Evolutionary conservation across 2,888 invertebrate genomes (phyloP), one percentile per base, ranked within the genome.

Genomic region (Xiphydria camelus): DNA sequence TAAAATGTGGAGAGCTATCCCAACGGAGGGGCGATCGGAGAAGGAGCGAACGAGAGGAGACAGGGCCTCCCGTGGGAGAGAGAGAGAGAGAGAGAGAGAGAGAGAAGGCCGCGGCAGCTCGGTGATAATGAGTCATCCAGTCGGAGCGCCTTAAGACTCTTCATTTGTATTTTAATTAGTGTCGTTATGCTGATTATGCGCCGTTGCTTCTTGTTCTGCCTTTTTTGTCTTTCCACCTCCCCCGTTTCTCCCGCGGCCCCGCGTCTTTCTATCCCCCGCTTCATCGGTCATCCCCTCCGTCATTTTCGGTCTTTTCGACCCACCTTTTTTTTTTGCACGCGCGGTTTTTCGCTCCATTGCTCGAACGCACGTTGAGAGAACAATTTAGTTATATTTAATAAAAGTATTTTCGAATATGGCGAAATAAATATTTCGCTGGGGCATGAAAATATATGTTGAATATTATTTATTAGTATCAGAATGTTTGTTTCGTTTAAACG

Each of bases 131-230:
- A 72, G 70, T 73, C 70, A 66, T 59, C 65, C 57, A 54, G 73
- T 73, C 63, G 74, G 75, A 77, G 73, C 77, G 76, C 79, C 81
- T 81, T 81, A 82, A 82, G 79, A 81, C 80, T 81, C 82, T 82
- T 82, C 83, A 83, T 83, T 82, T 83, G 82, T 83, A 83, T 83
- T 83, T 83, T 83, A 83, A 83, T 83, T 83, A 83, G 82, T 79
- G 81, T 83, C 83, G 83, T 83, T 83, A 83, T 83, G 76, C 76
- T 76, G 76, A 76, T 76, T 71, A 70, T 61, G 61, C 64, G 62
- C 66, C 68, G 67, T 68, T 66, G 66, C 66, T 66, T 72, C 68
- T 70, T 69, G 68, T 68, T 62, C 55, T 40, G 23, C 45, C 47
- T 46, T 68, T 66, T 55, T 66, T 61, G 59, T 58, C 57, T 56